phyloP scores from a whole-genome alignment of 2,797 vertebrate genomes.

The Labroides dimidiatus region DNA sequence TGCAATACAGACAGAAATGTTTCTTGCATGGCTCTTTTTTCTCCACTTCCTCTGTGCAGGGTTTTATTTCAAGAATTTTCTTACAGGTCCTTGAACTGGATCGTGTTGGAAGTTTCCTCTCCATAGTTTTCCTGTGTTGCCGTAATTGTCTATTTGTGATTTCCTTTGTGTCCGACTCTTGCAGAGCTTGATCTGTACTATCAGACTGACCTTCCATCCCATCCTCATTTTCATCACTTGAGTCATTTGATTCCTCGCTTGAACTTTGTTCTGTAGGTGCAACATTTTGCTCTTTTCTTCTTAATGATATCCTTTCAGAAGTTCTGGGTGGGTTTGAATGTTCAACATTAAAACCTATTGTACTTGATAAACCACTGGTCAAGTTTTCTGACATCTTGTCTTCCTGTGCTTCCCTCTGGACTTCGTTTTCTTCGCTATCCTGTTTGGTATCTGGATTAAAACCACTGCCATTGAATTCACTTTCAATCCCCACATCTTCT shows the following conservation, averaged over 20 bases:
- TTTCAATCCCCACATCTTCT: constrained; percentile 18
- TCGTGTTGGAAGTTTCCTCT: constrained; percentile 53
- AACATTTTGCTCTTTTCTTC: neutral
- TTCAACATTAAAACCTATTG: constrained; percentile 42
- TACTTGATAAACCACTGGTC: constrained; percentile 42
- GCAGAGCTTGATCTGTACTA: constrained; percentile 20
- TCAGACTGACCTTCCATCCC: constrained; percentile 17
- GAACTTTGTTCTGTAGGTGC: constrained; percentile 5
- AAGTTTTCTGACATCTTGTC: constrained; percentile 17
- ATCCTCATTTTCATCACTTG: constrained; percentile 22
- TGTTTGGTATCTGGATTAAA: constrained; percentile 21
- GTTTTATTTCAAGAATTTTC: constrained; percentile 51
- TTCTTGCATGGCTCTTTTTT: constrained; percentile 66
- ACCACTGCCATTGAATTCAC: constrained; percentile 17
- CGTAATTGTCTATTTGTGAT: neutral
- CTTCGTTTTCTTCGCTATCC: constrained; percentile 33
- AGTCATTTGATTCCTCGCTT: neutral
- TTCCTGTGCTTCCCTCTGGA: constrained; percentile 20
- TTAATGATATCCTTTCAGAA: constrained; percentile 13
- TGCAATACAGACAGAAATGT: constrained; percentile 79
- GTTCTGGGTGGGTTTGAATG: constrained; percentile 13
- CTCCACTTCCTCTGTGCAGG: constrained; percentile 20
- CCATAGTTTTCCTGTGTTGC: constrained; percentile 20
- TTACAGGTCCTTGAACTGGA: constrained; percentile 65
- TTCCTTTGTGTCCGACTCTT: constrained; percentile 14